These are phyloP conservation scores for Noctua comes DNA, from an alignment of 2,888 invertebrate genomes.

Conservation along the genomic window DNA sequence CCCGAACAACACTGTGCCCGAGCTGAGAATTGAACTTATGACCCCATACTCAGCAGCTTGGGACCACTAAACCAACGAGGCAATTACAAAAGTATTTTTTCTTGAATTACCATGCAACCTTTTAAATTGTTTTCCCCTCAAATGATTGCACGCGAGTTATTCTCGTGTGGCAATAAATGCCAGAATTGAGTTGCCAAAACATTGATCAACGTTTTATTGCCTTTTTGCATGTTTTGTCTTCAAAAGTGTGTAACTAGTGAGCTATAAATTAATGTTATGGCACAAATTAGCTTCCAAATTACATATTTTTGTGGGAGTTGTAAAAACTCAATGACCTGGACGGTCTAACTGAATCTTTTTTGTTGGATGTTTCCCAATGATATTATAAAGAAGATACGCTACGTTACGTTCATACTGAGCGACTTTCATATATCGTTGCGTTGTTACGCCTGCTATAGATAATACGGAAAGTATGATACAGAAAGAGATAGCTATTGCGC, in stretches of 20 bases:
- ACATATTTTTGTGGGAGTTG: constrained; percentile 7
- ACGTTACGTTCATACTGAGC: too few species aligned
- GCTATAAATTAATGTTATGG: constrained; percentile 40
- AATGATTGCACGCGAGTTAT: constrained; percentile 22
- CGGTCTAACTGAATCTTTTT: constrained; percentile 1
- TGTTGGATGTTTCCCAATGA: neutral
- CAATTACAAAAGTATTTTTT: neutral
- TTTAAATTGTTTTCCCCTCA: constrained; percentile 6
- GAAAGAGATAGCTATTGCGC: too few species aligned
- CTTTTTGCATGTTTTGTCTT: constrained; percentile 46
- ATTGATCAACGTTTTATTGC: constrained; percentile 52
- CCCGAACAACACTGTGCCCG: neutral
- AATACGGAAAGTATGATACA: too few species aligned
- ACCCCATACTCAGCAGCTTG: neutral
- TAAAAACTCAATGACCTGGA: neutral
- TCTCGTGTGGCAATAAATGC: constrained; percentile 30
- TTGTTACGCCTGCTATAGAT: too few species aligned
- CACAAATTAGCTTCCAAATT: constrained; percentile 41
- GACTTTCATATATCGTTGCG: too few species aligned
- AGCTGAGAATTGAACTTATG: neutral
- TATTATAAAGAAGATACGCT: too few species aligned
- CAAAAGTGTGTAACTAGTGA: constrained; percentile 49
- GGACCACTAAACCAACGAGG: neutral
- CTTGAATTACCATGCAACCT: constrained; percentile 1
- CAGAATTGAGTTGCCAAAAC: constrained; percentile 42